Evolutionary conservation across 2,797 vertebrate species (phyloP).

Genomic region (Manis crassicaudata): DNA sequence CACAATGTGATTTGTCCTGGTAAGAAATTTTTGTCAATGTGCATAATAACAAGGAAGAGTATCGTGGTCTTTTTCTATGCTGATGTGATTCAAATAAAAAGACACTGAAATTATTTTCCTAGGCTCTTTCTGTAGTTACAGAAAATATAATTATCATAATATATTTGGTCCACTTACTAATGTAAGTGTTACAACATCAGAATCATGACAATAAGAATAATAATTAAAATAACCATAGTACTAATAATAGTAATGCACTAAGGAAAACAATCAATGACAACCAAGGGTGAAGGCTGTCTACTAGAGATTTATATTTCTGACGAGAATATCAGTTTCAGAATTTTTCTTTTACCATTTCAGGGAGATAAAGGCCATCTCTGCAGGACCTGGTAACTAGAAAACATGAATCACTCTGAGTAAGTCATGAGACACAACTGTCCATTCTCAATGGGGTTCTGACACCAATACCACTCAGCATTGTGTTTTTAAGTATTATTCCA

Average conservation of each 20-base stretch:
- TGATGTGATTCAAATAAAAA: slow-evolving; percentile 15
- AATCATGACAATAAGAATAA: neutral
- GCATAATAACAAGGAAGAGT: neutral
- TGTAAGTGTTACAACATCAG: neutral
- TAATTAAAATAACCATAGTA: neutral
- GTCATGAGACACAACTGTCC: neutral
- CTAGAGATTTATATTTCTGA: neutral
- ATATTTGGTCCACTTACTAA: neutral
- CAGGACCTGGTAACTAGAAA: neutral
- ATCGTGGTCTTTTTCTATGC: neutral
- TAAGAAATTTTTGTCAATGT: neutral
- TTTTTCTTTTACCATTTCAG: neutral
- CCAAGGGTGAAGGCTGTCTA: neutral
- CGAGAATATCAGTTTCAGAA: neutral
- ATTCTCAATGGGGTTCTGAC: neutral
- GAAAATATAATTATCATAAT: neutral
- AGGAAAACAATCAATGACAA: neutral
- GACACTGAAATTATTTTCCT: neutral
- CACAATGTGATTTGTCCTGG: neutral
- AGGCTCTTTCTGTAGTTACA: neutral
- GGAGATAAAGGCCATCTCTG: neutral
- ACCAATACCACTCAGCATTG: neutral
- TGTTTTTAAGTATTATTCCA: neutral
- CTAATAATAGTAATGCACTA: neutral
- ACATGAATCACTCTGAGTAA: neutral